A percentile compares a stretch with the other conserved stretches of the same genome.
Evolutionary conservation across 1,140 invertebrate genomes (phyloP).

Genomic region (Drosophila pandora): DNA sequence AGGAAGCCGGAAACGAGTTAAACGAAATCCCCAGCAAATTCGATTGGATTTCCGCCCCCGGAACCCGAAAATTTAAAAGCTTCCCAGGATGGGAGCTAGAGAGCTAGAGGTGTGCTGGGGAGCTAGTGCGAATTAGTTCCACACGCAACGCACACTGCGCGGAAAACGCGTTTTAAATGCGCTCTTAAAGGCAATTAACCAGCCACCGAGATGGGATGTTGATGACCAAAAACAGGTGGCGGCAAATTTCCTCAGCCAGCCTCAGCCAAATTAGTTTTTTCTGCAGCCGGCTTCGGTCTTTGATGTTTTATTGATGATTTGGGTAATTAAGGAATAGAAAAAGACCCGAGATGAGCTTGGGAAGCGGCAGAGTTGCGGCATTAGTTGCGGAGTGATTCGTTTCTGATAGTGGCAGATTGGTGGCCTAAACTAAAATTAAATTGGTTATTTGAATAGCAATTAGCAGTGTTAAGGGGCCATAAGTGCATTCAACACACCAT

Average conservation of each 20-base stretch:
- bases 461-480: slow-evolving; percentile 4
- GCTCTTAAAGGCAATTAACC: slow-evolving; percentile 63
- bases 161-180: slow-evolving; percentile 73
- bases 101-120: too few species aligned
- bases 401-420: slow-evolving; percentile 58
- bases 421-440: slow-evolving; percentile 27
- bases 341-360: slow-evolving; percentile 3
- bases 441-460: slow-evolving; percentile 31
- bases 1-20: slow-evolving; percentile 11
- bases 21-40: slow-evolving; percentile 3
- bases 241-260: slow-evolving; percentile 15
- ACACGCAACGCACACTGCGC: slow-evolving; percentile 42
- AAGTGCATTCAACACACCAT: not conserved
- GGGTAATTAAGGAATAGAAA: slow-evolving; percentile 56
- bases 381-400: slow-evolving; percentile 44
- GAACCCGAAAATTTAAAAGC: too few species aligned
- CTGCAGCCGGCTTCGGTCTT: slow-evolving; percentile 36
- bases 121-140: slow-evolving; percentile 43
- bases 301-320: slow-evolving; percentile 77
- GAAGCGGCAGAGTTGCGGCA: slow-evolving; percentile 53
- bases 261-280: slow-evolving; percentile 51
- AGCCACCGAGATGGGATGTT: slow-evolving; percentile 28
- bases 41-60: not conserved
- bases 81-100: not conserved
- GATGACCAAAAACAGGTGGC: slow-evolving; percentile 65